Base-by-base conservation (phyloP, 2,797 vertebrate genomes). In the Gouania willdenowi region DNA sequence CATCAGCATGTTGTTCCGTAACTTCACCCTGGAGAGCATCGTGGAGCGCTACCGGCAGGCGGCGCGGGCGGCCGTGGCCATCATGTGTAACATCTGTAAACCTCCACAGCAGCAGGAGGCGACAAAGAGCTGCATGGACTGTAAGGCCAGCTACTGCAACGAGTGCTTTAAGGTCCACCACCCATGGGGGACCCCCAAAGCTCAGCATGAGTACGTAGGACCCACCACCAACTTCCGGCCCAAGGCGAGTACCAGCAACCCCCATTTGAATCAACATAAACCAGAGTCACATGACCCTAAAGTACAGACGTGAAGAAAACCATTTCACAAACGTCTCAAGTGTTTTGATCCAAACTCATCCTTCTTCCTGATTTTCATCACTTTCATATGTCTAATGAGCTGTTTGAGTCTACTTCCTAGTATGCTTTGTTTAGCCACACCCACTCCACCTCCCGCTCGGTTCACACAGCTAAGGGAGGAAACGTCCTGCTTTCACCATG, bases 51-150 rank as follows among this genome's bases (percentile, higher is more conserved):
- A 98, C 28, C 87, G 95, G 9, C 95, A 97, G 79, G 95, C 95
- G 2, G 97, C 95, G 5, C 91, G 95, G 1, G 94, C 94, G 0
- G 95, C 95, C 1, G 48, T 93, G 2, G 95, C 96, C 1, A 96
- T 99, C 66, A 93, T 94, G 93, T 98, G 95, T 10, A 92, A 95
- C 72, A 87, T 91, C 31, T 98, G 97, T 61, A 98, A 98, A 57
- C 93, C 94, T 8, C 92, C 93, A 0, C 82, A 35, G 38, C 91
- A 5, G 44, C 94, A 97, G 43, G 97, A 98, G 65, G 96, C 95
- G 21, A 99, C 95, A 0, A 98, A 98, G 84, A 98, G 94, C 82
- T 99, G 97, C 72, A 90, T 97, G 93, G 97, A 98, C 84, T 99
- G 97, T 76, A 94, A 92, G 66, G 93, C 93, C 1, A 99, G 93